Evolutionary conservation across 2,113 vertebrate species (phyloP), one percentile per base, ranked within the genome.

Genomic region (Dascyllus trimaculatus): DNA sequence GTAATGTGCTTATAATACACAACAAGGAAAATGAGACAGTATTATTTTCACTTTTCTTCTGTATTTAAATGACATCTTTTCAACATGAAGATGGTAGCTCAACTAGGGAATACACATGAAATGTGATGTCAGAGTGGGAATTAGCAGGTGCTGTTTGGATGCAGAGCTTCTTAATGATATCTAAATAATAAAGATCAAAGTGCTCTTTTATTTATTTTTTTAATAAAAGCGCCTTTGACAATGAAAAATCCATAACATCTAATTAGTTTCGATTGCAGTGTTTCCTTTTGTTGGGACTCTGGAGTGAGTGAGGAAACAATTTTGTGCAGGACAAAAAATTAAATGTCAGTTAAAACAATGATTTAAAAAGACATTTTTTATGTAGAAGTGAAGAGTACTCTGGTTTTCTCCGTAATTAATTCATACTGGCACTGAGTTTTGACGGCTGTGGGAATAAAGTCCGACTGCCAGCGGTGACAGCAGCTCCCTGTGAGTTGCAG

Each of bases 301-400:
- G 26, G 35, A 59, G 10, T 57, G n/a, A 65, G n/a, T 11, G 21
- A 71, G 48, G 54, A 43, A 32, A 5, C 46, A n/a, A n/a, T 21
- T 67, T 49, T 45, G 48, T 8, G n/a, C 0, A 0, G 1, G 13
- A 19, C n/a, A 15, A 49, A 5, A 59, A 32, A 21, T 7, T 4
- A 71, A 75, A 56, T 68, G 67, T 66, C 38, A 69, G 15, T 61
- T 51, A 25, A 65, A 74, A 71, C 57, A 69, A n/a, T 46, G 38
- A 71, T 56, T 10, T 22, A 40, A 29, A 60, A 60, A 62, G 48
- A 53, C 49, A 25, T 74, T 38, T 29, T 54, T 19, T 19, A 4
- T 21, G 38, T 19, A 43, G 7, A 73, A 29, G 40, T 5, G 70
- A 58, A 14, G 51, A 13, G 21, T 3, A 25, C 24, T 69, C 57